Evolutionary conservation across 2,888 invertebrate species (phyloP).

Genomic region (Tupiocoris notatus): DNA sequence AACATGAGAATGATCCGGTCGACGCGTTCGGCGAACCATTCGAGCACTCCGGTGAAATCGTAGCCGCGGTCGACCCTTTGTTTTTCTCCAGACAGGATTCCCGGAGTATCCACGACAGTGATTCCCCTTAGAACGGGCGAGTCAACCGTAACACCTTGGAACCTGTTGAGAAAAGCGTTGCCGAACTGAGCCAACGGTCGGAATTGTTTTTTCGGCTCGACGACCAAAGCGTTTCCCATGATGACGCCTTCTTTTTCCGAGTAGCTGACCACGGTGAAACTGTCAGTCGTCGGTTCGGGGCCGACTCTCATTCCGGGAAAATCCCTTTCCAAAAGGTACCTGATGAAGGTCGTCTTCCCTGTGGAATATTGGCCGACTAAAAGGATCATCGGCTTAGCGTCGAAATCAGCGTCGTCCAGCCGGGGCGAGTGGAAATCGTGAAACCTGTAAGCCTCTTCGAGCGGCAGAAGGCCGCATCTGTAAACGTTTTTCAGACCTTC

Average conservation of each 20-base stretch:
- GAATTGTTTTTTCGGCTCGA: slow-evolving; percentile 65
- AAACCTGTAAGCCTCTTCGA: slow-evolving; percentile 58
- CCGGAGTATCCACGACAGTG: slow-evolving; percentile 65
- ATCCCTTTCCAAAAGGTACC: slow-evolving; percentile 60
- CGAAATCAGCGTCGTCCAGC: slow-evolving; percentile 63
- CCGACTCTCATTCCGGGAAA: slow-evolving; percentile 67
- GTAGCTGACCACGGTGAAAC: slow-evolving; percentile 58
- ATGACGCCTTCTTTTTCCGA: slow-evolving; percentile 59
- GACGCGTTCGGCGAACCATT: slow-evolving; percentile 68
- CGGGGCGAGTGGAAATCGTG: slow-evolving; percentile 62
- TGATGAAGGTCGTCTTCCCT: slow-evolving; percentile 61
- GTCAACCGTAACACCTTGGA: slow-evolving; percentile 63
- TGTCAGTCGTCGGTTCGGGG: slow-evolving; percentile 66
- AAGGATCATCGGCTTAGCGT: slow-evolving; percentile 66
- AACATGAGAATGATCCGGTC: slow-evolving; percentile 66
- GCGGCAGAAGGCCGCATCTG: slow-evolving; percentile 58
- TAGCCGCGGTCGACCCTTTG: slow-evolving; percentile 65
- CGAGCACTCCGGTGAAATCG: slow-evolving; percentile 64
- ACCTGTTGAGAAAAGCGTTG: slow-evolving; percentile 64
- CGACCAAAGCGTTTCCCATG: slow-evolving; percentile 66
- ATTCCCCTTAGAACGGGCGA: slow-evolving; percentile 63
- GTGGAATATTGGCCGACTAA: slow-evolving; percentile 66
- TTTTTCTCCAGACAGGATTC: slow-evolving; percentile 62
- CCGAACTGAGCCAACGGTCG: slow-evolving; percentile 64
- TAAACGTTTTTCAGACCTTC: slow-evolving; percentile 53